Evolutionary conservation across 2,113 vertebrate genomes (phyloP).

Genomic region (Calidris pygmaea): DNA sequence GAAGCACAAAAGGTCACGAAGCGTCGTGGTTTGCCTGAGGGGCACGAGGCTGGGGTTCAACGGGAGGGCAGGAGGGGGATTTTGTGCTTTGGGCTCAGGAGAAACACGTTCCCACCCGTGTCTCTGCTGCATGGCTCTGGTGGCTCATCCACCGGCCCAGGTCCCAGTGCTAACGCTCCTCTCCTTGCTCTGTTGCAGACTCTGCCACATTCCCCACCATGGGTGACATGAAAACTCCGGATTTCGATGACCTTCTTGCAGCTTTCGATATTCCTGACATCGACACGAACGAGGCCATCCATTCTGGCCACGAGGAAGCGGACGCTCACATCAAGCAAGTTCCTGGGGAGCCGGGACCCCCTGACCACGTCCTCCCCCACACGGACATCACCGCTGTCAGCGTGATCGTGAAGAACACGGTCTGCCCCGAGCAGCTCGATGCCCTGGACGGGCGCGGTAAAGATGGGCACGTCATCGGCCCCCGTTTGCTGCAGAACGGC

Average conservation of each 20-base stretch:
- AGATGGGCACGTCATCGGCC: not conserved
- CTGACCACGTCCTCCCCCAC: slow-evolving; percentile 65
- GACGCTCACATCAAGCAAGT: slow-evolving; percentile 68
- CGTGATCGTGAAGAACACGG: slow-evolving; percentile 94
- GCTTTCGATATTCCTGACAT: slow-evolving; percentile 98
- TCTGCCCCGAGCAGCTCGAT: slow-evolving; percentile 82
- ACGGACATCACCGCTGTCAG: slow-evolving; percentile 85
- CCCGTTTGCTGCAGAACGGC: slow-evolving; percentile 74
- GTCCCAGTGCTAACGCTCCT: accelerated
- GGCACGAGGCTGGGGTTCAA: accelerated
- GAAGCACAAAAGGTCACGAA: accelerated
- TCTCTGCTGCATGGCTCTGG: not conserved
- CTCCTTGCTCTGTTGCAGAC: not conserved
- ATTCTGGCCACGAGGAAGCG: slow-evolving; percentile 83
- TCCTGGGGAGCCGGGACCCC: slow-evolving; percentile 46
- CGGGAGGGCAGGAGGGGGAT: accelerated
- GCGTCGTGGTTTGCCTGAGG: accelerated
- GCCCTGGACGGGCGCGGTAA: not conserved
- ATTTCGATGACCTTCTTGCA: slow-evolving; percentile 95
- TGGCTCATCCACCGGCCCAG: accelerated
- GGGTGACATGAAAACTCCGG: slow-evolving; percentile 99
- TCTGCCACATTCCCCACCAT: slow-evolving; percentile 67
- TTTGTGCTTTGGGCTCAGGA: not conserved
- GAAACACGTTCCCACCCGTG: accelerated
- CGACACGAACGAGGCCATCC: slow-evolving; percentile 93